Evolutionary conservation across 2,888 invertebrate species (phyloP).

Genomic region (Dynastes hyllus): DNA sequence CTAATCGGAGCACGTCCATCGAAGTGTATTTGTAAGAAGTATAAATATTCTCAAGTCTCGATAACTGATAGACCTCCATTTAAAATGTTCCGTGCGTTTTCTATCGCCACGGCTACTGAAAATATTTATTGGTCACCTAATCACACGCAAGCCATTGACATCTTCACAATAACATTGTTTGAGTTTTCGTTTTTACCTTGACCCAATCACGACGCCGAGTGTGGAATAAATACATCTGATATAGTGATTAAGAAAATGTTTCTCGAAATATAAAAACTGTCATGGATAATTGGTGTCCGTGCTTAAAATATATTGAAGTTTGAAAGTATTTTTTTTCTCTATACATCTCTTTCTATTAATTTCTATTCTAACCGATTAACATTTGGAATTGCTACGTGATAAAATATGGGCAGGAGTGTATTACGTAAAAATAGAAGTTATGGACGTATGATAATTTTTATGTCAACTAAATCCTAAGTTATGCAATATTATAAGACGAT

Average conservation of each 20-base stretch:
- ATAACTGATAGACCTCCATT: conserved; percentile 7
- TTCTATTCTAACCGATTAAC: conserved; percentile 13
- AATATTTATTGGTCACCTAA: conserved; percentile 43
- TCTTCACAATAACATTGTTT: conserved; percentile 53
- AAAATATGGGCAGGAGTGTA: not conserved
- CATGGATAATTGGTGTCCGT: conserved; percentile 31
- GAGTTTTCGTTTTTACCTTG: conserved; percentile 49
- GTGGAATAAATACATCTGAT: conserved; percentile 37
- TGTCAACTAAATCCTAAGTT: conserved; percentile 1
- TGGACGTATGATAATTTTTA: conserved; percentile 3
- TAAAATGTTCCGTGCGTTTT: not conserved
- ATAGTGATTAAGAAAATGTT: conserved; percentile 36
- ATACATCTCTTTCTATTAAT: not conserved
- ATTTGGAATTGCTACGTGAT: conserved; percentile 19
- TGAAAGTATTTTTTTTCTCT: not conserved
- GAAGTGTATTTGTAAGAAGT: conserved; percentile 13
- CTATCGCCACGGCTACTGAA: conserved; percentile 16
- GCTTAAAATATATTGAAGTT: conserved; percentile 21
- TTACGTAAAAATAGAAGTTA: conserved; percentile 25
- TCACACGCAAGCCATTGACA: conserved; percentile 51
- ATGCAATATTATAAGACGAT: not conserved
- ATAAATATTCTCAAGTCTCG: conserved; percentile 15
- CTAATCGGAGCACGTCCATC: conserved; percentile 33
- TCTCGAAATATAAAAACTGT: conserved; percentile 45
- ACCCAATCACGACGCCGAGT: conserved; percentile 48